These are phyloP conservation scores for Magallana ariakensis DNA, from an alignment of 1,140 invertebrate genomes.

Conservation along the genomic window DNA sequence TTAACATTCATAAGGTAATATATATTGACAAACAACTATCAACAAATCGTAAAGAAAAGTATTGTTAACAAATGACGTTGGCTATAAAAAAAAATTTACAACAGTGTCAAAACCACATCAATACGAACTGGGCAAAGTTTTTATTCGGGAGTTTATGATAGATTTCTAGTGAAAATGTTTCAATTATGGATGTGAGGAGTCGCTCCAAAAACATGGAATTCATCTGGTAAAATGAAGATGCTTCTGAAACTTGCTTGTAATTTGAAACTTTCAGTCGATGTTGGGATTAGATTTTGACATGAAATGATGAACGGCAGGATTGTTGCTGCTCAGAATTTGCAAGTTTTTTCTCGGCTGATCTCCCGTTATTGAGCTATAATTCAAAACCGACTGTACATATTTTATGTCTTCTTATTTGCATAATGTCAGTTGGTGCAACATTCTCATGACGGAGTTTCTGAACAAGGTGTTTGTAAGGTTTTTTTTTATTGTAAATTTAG, in stretches of 20 bases:
- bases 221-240: not conserved
- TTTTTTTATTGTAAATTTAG: not conserved
- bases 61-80: not conserved
- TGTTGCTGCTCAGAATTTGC: constrained; percentile 19
- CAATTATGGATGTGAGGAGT: not conserved
- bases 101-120: too few relatives aligned
- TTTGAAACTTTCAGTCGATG: not conserved
- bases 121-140: too few relatives aligned
- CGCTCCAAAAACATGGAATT: not conserved
- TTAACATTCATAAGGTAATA: too few relatives aligned
- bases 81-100: too few relatives aligned
- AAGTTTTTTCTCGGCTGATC: constrained; percentile 18
- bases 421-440: constrained; percentile 4
- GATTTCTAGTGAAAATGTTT: not conserved
- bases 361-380: constrained; percentile 31
- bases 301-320: not conserved
- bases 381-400: constrained; percentile 26
- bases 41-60: not conserved
- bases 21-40: too few relatives aligned
- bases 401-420: constrained; percentile 42
- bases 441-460: constrained; percentile 25
- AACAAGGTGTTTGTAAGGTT: constrained; percentile 42
- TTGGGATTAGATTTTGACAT: not conserved
- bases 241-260: not conserved
- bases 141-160: too few relatives aligned